A percentile compares a stretch with the other conserved stretches of the same genome.
These are phyloP conservation scores for Ischnura elegans DNA, from an alignment of 2,888 invertebrate species.

Conservation along the genomic window DNA sequence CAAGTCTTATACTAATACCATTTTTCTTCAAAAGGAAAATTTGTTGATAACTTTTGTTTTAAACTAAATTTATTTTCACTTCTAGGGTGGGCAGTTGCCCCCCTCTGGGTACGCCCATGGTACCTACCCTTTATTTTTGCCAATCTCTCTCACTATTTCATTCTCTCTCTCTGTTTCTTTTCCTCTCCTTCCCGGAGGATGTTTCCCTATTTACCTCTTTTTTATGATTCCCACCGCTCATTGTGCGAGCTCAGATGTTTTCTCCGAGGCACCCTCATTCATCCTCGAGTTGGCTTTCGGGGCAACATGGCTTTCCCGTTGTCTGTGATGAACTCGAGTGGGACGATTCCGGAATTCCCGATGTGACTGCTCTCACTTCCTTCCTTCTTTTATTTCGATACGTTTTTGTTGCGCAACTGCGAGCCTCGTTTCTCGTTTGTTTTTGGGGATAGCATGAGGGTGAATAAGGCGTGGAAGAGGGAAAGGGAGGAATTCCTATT, in stretches of 20 bases:
- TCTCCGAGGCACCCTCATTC: conserved; percentile 45
- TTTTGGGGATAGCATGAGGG: neutral
- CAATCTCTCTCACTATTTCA: neutral
- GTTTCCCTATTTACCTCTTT: conserved; percentile 43
- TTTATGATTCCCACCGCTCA: conserved; percentile 41
- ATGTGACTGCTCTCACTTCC: neutral
- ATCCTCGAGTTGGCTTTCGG: neutral
- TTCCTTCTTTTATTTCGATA: neutral
- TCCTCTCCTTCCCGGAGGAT: neutral
- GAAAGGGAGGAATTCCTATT: neutral
- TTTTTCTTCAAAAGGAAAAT: no score
- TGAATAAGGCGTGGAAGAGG: neutral
- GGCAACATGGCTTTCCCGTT: conserved; percentile 12
- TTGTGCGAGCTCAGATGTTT: conserved; percentile 53
- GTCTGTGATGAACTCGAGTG: conserved; percentile 58
- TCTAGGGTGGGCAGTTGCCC: no score
- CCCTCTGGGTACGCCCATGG: no score
- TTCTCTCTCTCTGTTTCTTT: neutral
- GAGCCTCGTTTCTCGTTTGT: neutral
- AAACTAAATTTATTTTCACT: no score
- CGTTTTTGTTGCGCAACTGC: neutral
- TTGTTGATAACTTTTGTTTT: no score
- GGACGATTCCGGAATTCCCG: conserved; percentile 15
- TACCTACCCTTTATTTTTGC: no score
- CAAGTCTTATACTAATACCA: no score